Conservation (phyloP, 2,113 vertebrate genomes). For the Alligator sinensis region DNA sequence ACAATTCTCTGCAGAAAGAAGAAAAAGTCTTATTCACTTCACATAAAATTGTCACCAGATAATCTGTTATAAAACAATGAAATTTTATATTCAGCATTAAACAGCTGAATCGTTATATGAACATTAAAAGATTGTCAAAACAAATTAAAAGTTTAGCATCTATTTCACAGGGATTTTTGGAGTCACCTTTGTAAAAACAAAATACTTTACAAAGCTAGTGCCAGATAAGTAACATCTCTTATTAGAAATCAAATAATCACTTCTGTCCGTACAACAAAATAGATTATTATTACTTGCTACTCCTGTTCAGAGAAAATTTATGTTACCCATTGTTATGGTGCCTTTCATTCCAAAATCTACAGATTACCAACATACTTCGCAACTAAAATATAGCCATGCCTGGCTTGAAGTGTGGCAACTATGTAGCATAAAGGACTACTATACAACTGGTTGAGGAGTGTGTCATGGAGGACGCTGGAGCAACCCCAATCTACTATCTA, state of each 20-base stretch:
- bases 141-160: background rate
- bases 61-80: slow-evolving; percentile 52
- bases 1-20: slow-evolving; percentile 87
- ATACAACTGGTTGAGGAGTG: background rate
- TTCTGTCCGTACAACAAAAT: too few species aligned
- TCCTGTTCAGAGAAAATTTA: background rate
- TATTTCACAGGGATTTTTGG: background rate
- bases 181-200: background rate
- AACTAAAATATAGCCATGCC: background rate
- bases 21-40: slow-evolving; percentile 62
- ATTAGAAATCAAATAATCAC: background rate
- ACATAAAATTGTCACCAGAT: slow-evolving; percentile 55
- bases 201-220: background rate
- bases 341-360: background rate
- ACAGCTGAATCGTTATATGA: slow-evolving; percentile 36
- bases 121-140: background rate
- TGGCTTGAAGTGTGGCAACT: background rate
- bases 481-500: background rate
- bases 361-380: background rate
- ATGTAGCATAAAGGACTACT: background rate
- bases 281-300: background rate
- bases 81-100: slow-evolving; percentile 51
- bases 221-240: background rate
- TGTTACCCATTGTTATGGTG: background rate
- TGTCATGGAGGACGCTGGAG: background rate